These are phyloP conservation scores for Melinaea marsaeus DNA, from an alignment of 2,888 invertebrate genomes.

Conservation along the genomic window DNA sequence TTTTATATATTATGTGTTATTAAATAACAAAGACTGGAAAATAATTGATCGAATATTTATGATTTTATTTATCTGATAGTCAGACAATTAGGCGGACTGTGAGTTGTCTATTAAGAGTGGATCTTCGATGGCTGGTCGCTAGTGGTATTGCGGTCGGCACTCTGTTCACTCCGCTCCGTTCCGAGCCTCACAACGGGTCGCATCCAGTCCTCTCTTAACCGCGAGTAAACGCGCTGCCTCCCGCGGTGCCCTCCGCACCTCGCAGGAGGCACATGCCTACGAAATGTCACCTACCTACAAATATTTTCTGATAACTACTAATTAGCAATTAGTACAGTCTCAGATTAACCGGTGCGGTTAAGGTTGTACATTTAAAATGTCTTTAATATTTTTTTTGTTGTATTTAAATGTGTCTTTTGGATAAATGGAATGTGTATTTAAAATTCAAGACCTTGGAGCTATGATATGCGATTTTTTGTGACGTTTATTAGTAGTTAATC, in stretches of 20 bases:
- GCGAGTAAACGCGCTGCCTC: constrained; percentile 75
- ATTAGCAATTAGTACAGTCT: constrained; percentile 61
- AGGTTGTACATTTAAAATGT: constrained; percentile 13
- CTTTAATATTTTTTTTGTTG: constrained; percentile 14
- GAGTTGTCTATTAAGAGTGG: too few species aligned
- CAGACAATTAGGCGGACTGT: too few species aligned
- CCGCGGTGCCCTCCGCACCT: constrained; percentile 62
- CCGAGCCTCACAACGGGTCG: constrained; percentile 40
- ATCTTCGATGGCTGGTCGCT: constrained; percentile 9
- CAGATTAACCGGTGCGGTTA: constrained; percentile 47
- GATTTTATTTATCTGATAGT: background rate
- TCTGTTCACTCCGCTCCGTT: constrained; percentile 41
- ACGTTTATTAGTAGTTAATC: constrained; percentile 40
- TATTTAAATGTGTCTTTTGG: constrained; percentile 28
- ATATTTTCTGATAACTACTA: constrained; percentile 60
- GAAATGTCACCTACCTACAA: constrained; percentile 66
- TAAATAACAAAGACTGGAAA: background rate
- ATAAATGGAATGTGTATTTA: constrained; percentile 69
- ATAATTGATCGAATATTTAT: background rate
- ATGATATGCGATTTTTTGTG: constrained; percentile 48
- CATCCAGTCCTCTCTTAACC: constrained; percentile 69
- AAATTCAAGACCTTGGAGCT: constrained; percentile 58
- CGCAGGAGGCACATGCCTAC: constrained; percentile 66
- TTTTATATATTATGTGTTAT: background rate
- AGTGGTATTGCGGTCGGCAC: constrained; percentile 12